These are phyloP conservation scores for Microtus ochrogaster DNA, from an alignment of 2,113 vertebrate species.

Conservation along the genomic window DNA sequence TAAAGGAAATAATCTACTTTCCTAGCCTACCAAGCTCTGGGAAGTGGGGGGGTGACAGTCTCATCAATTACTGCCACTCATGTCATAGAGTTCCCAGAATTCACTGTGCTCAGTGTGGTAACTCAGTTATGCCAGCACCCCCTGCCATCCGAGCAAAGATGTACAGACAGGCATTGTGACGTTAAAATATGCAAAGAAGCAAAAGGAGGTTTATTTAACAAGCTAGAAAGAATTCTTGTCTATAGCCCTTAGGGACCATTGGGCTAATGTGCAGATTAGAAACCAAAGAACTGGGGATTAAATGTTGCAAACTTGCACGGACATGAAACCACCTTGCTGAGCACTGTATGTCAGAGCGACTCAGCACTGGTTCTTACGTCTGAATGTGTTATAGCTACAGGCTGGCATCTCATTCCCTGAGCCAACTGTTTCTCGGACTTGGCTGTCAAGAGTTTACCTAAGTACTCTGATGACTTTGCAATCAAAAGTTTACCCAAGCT, in stretches of 20 bases:
- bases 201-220: conserved; percentile 11
- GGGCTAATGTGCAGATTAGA: not conserved
- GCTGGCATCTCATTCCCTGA: not conserved
- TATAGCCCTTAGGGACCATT: not conserved
- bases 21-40: not conserved
- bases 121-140: not conserved
- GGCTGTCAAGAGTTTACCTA: not conserved
- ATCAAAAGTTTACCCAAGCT: not conserved
- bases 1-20: not conserved
- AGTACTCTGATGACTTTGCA: not conserved
- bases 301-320: not conserved
- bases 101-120: not conserved
- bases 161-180: not conserved
- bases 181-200: not conserved
- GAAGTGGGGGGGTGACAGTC: not conserved
- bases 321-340: not conserved
- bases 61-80: not conserved
- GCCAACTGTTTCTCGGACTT: not conserved
- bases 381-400: not conserved
- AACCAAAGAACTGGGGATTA: conserved; percentile 18
- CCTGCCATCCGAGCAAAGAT: not conserved
- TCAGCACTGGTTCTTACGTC: not conserved
- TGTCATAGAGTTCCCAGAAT: not conserved
- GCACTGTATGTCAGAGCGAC: not conserved
- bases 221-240: not conserved